Conservation (phyloP, 2,797 vertebrate genomes). For the Intellagama lesueurii region DNA sequence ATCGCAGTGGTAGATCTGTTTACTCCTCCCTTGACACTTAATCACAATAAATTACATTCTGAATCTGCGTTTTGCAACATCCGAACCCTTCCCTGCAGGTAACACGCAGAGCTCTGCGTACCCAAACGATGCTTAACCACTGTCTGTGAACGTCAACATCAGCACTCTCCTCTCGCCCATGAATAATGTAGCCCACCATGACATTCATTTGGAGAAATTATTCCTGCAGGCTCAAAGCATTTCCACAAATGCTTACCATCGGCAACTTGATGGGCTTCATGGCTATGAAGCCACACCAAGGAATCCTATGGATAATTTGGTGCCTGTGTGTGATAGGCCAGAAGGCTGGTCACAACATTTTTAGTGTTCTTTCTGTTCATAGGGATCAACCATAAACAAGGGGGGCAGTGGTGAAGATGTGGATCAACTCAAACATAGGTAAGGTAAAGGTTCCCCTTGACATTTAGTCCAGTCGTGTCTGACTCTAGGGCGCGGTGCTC, state of each 20-base stretch:
- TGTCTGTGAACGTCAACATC: constrained; percentile 56
- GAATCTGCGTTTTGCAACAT: constrained; percentile 56
- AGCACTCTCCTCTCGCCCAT: constrained; percentile 50
- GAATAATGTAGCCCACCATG: constrained; percentile 61
- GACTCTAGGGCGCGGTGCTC: too few species aligned
- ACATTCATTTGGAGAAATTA: constrained; percentile 53
- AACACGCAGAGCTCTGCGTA: constrained; percentile 56
- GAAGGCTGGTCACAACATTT: neutral
- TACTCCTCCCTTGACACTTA: constrained; percentile 58
- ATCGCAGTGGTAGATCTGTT: constrained; percentile 51
- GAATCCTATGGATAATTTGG: neutral
- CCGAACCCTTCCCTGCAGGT: constrained; percentile 64
- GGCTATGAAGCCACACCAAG: constrained; percentile 16
- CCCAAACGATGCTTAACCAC: constrained; percentile 59
- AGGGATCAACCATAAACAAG: neutral
- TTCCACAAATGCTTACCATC: constrained; percentile 35
- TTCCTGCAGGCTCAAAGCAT: constrained; percentile 44
- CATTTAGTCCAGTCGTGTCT: too few species aligned
- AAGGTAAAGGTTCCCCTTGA: too few species aligned
- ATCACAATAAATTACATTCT: constrained; percentile 70
- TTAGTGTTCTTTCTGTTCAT: neutral
- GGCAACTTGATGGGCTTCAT: constrained; percentile 45
- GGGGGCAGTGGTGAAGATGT: too few species aligned
- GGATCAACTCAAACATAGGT: too few species aligned
- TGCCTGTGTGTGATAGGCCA: too few species aligned